Evolutionary conservation across 2,888 invertebrate species (phyloP).

Genomic region (Andrena bicolor): DNA sequence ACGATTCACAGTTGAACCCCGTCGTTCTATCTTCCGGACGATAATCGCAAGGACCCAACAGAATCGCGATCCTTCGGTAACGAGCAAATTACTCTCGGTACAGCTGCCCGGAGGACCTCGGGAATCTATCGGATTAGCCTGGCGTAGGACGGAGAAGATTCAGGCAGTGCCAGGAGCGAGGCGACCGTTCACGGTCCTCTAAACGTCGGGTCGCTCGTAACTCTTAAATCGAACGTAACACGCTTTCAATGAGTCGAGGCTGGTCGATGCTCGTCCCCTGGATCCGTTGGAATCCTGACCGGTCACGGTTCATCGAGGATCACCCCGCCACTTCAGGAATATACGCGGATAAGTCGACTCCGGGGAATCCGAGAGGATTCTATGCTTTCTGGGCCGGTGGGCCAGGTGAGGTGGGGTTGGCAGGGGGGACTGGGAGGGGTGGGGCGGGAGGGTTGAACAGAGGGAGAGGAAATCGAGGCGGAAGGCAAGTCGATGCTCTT

Average conservation of each 20-base stretch:
- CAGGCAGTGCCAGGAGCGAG: not conserved
- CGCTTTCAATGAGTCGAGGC: slow-evolving; percentile 45
- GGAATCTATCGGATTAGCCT: slow-evolving; percentile 6
- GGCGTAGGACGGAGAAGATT: not conserved
- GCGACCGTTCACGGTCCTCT: slow-evolving; percentile 17
- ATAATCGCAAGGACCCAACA: not conserved
- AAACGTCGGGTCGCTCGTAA: slow-evolving; percentile 47
- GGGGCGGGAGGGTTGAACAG: slow-evolving; percentile 17
- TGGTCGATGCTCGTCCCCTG: slow-evolving; percentile 31
- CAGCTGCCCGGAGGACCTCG: not conserved
- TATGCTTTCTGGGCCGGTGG: slow-evolving; percentile 68
- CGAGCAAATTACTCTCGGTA: slow-evolving; percentile 1
- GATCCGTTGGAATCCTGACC: slow-evolving; percentile 68
- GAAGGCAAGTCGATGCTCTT: slow-evolving; percentile 74
- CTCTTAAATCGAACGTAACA: slow-evolving; percentile 51
- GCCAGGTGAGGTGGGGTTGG: slow-evolving; percentile 39
- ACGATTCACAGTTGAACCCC: not conserved
- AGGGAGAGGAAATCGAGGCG: slow-evolving; percentile 55
- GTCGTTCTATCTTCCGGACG: too few relatives aligned
- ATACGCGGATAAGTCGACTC: slow-evolving; percentile 76
- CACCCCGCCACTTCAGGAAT: slow-evolving; percentile 72
- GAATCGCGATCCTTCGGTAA: not conserved
- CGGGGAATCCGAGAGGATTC: slow-evolving; percentile 76
- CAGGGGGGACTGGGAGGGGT: not conserved
- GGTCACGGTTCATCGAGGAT: slow-evolving; percentile 78